A percentile compares a stretch with the other conserved stretches of the same genome.
Conservation (phyloP, 1,140 invertebrate species). For the Formica exsecta region DNA sequence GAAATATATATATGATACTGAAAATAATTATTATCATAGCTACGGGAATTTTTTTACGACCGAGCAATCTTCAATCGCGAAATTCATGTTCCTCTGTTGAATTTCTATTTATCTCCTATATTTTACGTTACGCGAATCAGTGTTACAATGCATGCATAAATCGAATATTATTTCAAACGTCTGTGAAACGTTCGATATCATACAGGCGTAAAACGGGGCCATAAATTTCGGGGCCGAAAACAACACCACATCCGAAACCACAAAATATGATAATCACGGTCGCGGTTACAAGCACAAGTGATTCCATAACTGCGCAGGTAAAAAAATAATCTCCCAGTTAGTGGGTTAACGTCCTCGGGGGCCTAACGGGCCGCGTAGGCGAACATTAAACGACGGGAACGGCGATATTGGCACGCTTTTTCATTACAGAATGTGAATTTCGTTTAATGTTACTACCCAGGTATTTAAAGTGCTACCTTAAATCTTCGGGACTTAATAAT, state of each 20-base stretch:
- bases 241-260: constrained; percentile 1
- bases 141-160: neutral
- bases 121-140: neutral
- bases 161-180: neutral
- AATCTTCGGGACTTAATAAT: constrained; percentile 63
- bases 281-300: neutral
- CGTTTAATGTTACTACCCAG: constrained; percentile 54
- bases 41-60: neutral
- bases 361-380: neutral
- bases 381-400: constrained; percentile 13
- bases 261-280: constrained; percentile 42
- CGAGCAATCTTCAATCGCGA: neutral
- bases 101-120: neutral
- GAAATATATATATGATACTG: neutral
- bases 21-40: neutral
- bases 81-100: neutral
- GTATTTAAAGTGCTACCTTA: constrained; percentile 71
- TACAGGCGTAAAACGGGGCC: neutral
- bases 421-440: constrained; percentile 54
- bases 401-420: constrained; percentile 51
- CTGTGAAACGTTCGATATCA: neutral
- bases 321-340: constrained; percentile 45
- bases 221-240: constrained; percentile 27
- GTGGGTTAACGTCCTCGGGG: constrained; percentile 50
- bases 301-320: neutral